Base-by-base conservation (phyloP, 2,888 invertebrate species). In the Xestia ashworthii region DNA sequence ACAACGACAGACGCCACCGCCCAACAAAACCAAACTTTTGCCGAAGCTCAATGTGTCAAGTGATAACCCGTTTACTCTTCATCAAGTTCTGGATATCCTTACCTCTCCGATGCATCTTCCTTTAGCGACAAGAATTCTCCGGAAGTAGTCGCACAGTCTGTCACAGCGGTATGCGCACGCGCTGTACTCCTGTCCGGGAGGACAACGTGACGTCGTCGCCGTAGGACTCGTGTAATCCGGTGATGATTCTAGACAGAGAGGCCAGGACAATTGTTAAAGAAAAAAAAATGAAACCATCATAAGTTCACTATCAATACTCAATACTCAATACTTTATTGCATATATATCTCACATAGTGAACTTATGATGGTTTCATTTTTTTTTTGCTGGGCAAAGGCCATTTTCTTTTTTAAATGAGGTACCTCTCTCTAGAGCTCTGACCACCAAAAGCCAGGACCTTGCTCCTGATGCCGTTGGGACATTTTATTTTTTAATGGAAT, bases 91-190 rank as follows among this genome's bases (percentile, higher is more conserved):
- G 25, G 3, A 3, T 9, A 5, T 32, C 12, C 32, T 78, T 73
- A 96, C 95, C 88, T 95, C 91, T 73, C 95, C 94, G 3, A 91
- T 78, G 86, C 97, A 97, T 38, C 94, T 87, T 0, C 96, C 97
- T 25, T 93, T 89, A 5, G 91, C 85, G 72, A 92, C 89, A 22
- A 97, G 85, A 1, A 91, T 91, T 68, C 96, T 94, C 60, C 95
- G 96, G 92, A 97, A 98, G 90, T 97, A 97, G 73, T 97, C 95
- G 90, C 99, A 99, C 1, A 98, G 95, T 79, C 97, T 97, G 82
- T 97, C 97, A 91, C 99, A 99, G 16, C 97, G 97, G 88, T 98
- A 97, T 0, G 98, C 98, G 90, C 99, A 99, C 0, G 97, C 95
- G 0, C 97, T 96, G 97, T 97, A 98, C n/a, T 95, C 93, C 78